Conservation (phyloP, 2,888 invertebrate genomes). For the Lochmaea capreae region DNA sequence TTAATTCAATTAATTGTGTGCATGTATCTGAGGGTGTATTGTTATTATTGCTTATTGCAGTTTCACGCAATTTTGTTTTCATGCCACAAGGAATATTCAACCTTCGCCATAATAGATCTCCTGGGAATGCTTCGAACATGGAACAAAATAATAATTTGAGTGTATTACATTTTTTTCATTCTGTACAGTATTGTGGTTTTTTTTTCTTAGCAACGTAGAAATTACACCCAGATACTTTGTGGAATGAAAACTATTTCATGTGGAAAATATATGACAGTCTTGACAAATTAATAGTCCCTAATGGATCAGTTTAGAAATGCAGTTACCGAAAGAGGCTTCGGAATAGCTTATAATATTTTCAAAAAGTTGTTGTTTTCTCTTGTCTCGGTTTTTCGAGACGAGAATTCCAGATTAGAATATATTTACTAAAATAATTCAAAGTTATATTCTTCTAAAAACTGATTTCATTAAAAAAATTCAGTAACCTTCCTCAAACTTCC, state of each 20-base stretch:
- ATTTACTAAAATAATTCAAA: no score
- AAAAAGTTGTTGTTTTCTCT: background rate
- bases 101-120: slow-evolving; percentile 31
- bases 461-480: no score
- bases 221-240: slow-evolving; percentile 29
- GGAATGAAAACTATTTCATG: slow-evolving; percentile 27
- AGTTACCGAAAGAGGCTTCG: background rate
- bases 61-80: slow-evolving; percentile 39
- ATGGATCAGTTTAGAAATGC: background rate
- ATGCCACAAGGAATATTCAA: slow-evolving; percentile 32
- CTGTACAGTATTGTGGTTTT: background rate
- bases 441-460: no score
- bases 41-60: slow-evolving; percentile 27
- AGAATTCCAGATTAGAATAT: no score
- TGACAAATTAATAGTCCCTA: slow-evolving; percentile 22
- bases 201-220: slow-evolving; percentile 27
- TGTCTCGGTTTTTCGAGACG: no score
- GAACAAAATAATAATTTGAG: slow-evolving; percentile 5
- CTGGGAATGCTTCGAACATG: slow-evolving; percentile 16
- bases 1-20: slow-evolving; percentile 27
- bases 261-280: slow-evolving; percentile 20
- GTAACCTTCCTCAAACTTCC: no score
- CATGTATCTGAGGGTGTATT: slow-evolving; percentile 29
- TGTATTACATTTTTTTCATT: slow-evolving; percentile 24
- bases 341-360: background rate